Percentiles rank a stretch among this genome's conserved stretches.
These are phyloP conservation scores for Temnothorax ravouxi DNA, from an alignment of 2,888 invertebrate species.

Conservation along the genomic window DNA sequence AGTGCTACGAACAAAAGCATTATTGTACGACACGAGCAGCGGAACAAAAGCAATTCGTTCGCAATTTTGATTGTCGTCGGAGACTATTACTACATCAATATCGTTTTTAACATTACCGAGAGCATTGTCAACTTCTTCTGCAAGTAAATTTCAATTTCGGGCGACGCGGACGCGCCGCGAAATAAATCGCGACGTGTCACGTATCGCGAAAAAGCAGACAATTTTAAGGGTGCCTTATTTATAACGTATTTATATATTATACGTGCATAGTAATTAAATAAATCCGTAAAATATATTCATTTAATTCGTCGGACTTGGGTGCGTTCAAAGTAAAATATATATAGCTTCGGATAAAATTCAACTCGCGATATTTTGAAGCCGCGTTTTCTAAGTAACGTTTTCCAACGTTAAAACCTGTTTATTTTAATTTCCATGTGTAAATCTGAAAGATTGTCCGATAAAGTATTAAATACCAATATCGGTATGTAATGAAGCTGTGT, in stretches of 20 bases:
- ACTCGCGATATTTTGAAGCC: conserved; percentile 15
- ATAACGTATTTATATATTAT: background rate
- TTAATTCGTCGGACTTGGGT: background rate
- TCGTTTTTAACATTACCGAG: conserved; percentile 17
- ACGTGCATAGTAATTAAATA: background rate
- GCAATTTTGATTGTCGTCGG: conserved; percentile 34
- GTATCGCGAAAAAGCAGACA: background rate
- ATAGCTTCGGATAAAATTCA: background rate
- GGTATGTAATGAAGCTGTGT: conserved; percentile 14
- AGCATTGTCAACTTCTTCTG: conserved; percentile 1
- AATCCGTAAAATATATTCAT: conserved; percentile 3
- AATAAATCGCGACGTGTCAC: background rate
- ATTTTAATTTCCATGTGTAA: conserved; percentile 41
- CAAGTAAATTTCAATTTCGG: conserved; percentile 28
- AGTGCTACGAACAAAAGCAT: conserved; percentile 43
- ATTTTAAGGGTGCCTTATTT: conserved; percentile 1
- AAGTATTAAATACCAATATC: conserved; percentile 47
- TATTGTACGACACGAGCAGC: conserved; percentile 29
- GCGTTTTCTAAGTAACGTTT: background rate
- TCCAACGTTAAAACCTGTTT: background rate
- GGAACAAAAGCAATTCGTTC: conserved; percentile 47
- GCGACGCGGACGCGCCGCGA: background rate
- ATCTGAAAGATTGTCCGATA: conserved; percentile 46
- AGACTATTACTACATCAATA: conserved; percentile 13
- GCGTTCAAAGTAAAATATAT: background rate